These are phyloP conservation scores for Balearica regulorum DNA, from an alignment of 2,797 vertebrate genomes.

Conservation along the genomic window DNA sequence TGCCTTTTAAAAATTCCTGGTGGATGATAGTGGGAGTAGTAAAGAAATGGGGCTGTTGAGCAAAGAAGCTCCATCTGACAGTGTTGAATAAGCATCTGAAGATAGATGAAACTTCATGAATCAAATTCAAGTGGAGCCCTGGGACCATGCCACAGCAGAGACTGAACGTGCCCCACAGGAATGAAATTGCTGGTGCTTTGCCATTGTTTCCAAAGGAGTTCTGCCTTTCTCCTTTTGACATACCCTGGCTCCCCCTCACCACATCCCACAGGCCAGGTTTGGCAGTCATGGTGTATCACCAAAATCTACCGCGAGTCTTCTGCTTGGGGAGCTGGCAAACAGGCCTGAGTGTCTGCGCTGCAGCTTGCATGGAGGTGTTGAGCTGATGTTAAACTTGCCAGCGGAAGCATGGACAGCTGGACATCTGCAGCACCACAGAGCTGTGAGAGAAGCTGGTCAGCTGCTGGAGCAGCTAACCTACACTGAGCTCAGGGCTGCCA, in stretches of 20 bases:
- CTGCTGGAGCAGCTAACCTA: not conserved
- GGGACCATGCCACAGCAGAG: not conserved
- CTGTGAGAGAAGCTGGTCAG: not conserved
- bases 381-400: not conserved
- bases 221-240: not conserved
- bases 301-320: not conserved
- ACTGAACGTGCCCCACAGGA: fast-evolving
- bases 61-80: not conserved
- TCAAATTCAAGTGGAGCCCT: not conserved
- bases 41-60: not conserved
- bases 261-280: not conserved
- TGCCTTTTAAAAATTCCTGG: not conserved
- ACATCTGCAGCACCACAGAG: not conserved
- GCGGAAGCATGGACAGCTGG: not conserved
- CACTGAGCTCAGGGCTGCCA: not conserved
- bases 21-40: not conserved
- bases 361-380: fast-evolving
- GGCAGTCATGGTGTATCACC: not conserved
- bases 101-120: not conserved
- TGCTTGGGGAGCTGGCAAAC: not conserved
- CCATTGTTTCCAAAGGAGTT: not conserved
- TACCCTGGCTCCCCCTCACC: not conserved
- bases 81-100: not conserved
- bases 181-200: not conserved
- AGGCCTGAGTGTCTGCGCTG: too few relatives aligned